These are phyloP conservation scores for Oreochromis aureus DNA, from an alignment of 2,113 vertebrate genomes.

Conservation along the genomic window DNA sequence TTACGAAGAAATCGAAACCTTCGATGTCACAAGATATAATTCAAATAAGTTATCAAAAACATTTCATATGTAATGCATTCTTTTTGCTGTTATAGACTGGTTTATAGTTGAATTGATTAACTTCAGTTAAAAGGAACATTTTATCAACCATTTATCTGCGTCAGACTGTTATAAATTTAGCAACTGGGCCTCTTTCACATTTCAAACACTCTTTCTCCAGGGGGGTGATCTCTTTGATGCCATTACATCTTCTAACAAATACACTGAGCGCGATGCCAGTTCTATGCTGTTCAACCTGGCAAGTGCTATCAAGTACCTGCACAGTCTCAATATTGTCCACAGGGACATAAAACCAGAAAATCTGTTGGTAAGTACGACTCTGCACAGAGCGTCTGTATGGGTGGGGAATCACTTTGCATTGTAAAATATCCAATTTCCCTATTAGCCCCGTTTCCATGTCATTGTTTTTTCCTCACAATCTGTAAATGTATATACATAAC, in stretches of 20 bases:
- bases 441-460: background rate
- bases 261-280: constrained; percentile 94
- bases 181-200: background rate
- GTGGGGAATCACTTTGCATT: background rate
- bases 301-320: constrained; percentile 97
- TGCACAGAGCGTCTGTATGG: background rate
- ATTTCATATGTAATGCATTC: background rate
- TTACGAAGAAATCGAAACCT: background rate
- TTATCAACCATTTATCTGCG: background rate
- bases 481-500: background rate
- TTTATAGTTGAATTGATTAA: background rate
- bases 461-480: background rate
- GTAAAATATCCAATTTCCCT: background rate
- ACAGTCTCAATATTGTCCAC: constrained; percentile 93
- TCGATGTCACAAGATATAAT: fast-evolving
- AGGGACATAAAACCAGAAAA: constrained; percentile 98
- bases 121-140: background rate
- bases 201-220: constrained; percentile 64
- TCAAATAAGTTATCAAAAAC: background rate
- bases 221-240: constrained; percentile 98
- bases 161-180: background rate
- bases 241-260: constrained; percentile 97
- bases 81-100: background rate
- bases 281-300: constrained; percentile 96
- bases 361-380: constrained; percentile 81